phyloP scores from a whole-genome alignment of 64 coral and sea anemone species.

The Catalaphyllia jardinei region DNA sequence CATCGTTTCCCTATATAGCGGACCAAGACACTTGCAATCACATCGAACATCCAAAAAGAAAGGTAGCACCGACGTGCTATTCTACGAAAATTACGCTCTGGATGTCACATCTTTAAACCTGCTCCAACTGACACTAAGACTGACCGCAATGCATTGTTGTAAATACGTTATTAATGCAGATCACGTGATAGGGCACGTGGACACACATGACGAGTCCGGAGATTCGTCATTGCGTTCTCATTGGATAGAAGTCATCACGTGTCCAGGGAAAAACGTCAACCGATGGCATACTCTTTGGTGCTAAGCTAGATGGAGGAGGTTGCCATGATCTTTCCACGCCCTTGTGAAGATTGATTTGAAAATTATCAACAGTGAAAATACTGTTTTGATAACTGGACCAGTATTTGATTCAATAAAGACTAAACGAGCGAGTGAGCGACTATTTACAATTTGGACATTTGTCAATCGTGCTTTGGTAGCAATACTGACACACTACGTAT shows the following conservation, averaged over 20 bases:
- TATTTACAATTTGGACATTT: too few relatives aligned
- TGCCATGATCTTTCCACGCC: background rate
- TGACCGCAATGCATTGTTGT: conserved; percentile 74
- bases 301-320: background rate
- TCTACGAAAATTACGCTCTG: conserved; percentile 74
- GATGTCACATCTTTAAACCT: conserved; percentile 37
- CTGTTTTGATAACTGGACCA: too few relatives aligned
- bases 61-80: conserved; percentile 57
- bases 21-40: conserved; percentile 29
- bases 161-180: conserved; percentile 69
- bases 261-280: conserved; percentile 47
- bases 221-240: conserved; percentile 54
- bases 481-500: too few relatives aligned
- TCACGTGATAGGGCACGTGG: conserved; percentile 54
- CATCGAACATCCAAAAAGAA: conserved; percentile 61
- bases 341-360: too few relatives aligned
- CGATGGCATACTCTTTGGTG: conserved; percentile 77
- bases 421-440: too few relatives aligned
- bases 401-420: too few relatives aligned
- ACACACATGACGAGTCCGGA: conserved; percentile 32
- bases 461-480: too few relatives aligned
- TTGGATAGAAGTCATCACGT: conserved; percentile 68
- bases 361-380: too few relatives aligned
- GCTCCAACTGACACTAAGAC: conserved; percentile 20
- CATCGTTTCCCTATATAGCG: conserved; percentile 1